A percentile compares a stretch with the other conserved stretches of the same genome.
These are phyloP conservation scores for Neolamprologus sp. DNA, from an alignment of 2,113 vertebrate species.

Conservation along the genomic window DNA sequence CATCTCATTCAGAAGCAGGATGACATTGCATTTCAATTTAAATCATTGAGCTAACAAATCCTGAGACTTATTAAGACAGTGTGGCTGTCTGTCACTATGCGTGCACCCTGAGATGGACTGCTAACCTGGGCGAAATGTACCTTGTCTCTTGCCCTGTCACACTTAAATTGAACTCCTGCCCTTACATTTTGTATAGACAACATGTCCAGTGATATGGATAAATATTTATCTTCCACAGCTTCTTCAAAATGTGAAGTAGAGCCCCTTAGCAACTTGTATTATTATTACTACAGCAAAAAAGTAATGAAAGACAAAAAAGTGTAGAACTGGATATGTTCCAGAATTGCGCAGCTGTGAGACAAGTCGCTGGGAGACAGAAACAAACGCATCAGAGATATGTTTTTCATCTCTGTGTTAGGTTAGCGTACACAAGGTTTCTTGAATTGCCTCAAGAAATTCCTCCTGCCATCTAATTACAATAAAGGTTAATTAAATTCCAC, in stretches of 20 bases:
- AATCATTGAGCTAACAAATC: neutral
- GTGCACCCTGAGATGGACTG: neutral
- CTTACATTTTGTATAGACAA: neutral
- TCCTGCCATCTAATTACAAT: neutral
- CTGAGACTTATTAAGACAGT: neutral
- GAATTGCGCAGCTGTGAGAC: neutral
- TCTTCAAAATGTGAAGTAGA: neutral
- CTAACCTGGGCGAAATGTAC: neutral
- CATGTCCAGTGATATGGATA: neutral
- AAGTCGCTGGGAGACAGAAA: neutral
- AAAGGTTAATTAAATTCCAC: neutral
- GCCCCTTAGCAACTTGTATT: neutral
- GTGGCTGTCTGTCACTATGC: neutral
- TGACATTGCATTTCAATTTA: neutral
- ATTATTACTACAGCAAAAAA: neutral
- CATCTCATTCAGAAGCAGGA: neutral
- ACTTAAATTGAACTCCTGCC: neutral
- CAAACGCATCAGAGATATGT: neutral
- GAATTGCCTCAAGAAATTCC: neutral
- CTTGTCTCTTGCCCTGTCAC: neutral
- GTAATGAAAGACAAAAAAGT: neutral
- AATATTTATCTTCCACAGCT: neutral
- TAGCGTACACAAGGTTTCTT: neutral
- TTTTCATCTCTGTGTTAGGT: neutral
- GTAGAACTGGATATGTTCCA: neutral